Base-by-base conservation (phyloP, 2,888 invertebrate genomes). In the Sarcophaga subvicina region DNA sequence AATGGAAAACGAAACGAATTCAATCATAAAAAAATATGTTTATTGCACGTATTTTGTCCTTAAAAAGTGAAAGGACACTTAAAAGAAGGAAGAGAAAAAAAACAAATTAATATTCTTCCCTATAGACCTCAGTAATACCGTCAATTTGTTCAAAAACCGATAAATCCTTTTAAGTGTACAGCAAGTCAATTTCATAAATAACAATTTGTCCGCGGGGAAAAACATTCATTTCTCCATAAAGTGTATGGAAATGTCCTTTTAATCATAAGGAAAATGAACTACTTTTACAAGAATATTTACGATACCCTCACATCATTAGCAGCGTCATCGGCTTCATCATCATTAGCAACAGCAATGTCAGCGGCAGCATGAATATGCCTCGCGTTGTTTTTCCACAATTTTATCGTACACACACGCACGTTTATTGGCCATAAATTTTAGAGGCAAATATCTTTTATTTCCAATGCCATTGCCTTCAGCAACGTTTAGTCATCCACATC, bases 391-490 rank as follows among this genome's bases (percentile, higher is more conserved):
- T 14, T 54, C 12, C 0, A 14, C 54, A 54, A 54, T 54, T 54
- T 54, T 54, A 54, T 54, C 14, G 54, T 0, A 6, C 25, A 71
- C 80, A n/a, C 54, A 71, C 80, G 75, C 54, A 71, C 80, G 75
- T 75, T 80, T 70, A 80, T 80, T 71, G 60, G 75, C 71, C 45
- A 84, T 80, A 85, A 80, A 66, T 70, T 72, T 37, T 62, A 83
- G 49, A 49, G 60, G 47, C 60, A 47, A 79, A 37, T 69, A n/a
- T 37, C 10, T 67, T 62, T 45, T 14, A 8, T 11, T 59, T 27
- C 60, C 47, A 71, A 70, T 71, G 75, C 63, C 75, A 45, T 69
- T 25, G 59, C 54, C 54, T 54, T 17, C 17, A 54, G 5, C 54
- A 14, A 14, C 17, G 14, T 12, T 54, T 54, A 54, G 17, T 14